Base-by-base conservation (phyloP, 2,888 invertebrate genomes). In the Brachypterus glaber region DNA sequence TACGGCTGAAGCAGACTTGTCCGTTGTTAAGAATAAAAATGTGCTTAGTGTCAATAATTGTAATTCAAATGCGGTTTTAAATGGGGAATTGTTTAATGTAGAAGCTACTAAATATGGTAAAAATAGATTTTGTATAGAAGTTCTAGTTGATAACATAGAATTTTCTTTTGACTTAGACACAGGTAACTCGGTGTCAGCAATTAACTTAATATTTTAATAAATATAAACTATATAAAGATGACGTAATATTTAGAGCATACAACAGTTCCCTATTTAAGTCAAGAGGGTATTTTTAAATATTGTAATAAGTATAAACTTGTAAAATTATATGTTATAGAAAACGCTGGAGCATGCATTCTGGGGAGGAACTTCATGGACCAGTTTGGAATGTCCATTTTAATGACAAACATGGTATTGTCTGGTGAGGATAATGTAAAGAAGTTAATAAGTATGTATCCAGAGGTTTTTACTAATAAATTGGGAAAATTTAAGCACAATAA, bases 151-250 rank as follows among this genome's bases (percentile, higher is more conserved):
- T 9, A 32, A 15, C 5, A 14, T 16, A 8, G 12, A 9, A 15
- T 12, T 8, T 13, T 14, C 24, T 5, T 39, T 39, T 39, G 35
- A 39, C 34, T 17, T 39, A 26, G 39, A 44, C 16, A 39, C 38
- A n/a, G 40, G 43, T 11, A 33, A 37, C 27, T 40, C 33, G 5
- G 34, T 43, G 21, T 43, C 43, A 8, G 40, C 38, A 4, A 26
- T 43, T 17, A 35, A 34, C 7, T 36, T n/a, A n/a, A n/a, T n/a
- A 33, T 25, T 40, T 40, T 17, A 24, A 18, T 11, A 27, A 42
- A 25, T 30, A 30, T 24, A 43, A 37, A 27, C 11, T 44, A 11
- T 30, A 33, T 8, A 9, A 14, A n/a, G 37, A 34, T 25, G 13
- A 35, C 21, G 33, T 41, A 7, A 34, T 32, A 17, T 29, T 44